A percentile compares a stretch with the other conserved stretches of the same genome.
Evolutionary conservation across 2,888 invertebrate genomes (phyloP).

Genomic region (Athrips mouffetella): DNA sequence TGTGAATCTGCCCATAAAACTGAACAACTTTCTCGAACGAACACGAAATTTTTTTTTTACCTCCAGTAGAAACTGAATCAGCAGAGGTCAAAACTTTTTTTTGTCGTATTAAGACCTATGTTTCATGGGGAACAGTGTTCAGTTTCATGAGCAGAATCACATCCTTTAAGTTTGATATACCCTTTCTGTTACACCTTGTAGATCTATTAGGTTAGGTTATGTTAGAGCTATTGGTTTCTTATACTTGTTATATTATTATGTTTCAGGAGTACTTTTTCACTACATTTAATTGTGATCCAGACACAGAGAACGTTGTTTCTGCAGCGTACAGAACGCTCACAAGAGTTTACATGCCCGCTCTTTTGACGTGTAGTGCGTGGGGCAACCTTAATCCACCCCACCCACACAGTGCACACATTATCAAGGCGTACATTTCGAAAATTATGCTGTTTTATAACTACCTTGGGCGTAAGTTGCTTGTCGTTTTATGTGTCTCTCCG

Average conservation of each 20-base stretch:
- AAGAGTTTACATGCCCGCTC: constrained; percentile 52
- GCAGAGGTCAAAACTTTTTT: no score
- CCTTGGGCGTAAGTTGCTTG: constrained; percentile 54
- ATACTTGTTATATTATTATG: neutral
- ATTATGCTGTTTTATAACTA: constrained; percentile 67
- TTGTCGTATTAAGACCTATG: no score
- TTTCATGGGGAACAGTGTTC: no score
- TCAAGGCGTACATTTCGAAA: constrained; percentile 58
- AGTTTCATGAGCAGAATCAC: no score
- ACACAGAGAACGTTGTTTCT: constrained; percentile 65
- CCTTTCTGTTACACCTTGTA: no score
- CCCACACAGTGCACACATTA: constrained; percentile 57
- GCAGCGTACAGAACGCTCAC: constrained; percentile 56
- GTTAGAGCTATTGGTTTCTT: neutral
- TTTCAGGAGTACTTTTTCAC: constrained; percentile 59
- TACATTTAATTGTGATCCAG: constrained; percentile 53
- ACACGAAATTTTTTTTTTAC: no score
- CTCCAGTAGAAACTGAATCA: no score
- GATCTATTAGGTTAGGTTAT: no score
- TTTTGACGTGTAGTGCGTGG: constrained; percentile 57
- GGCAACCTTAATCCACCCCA: constrained; percentile 70
- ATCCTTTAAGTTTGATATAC: no score
- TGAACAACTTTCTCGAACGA: no score
- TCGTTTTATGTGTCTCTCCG: neutral
- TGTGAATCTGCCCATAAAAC: no score